These are phyloP conservation scores for Papilio polytes DNA, from an alignment of 1,140 invertebrate species.

Conservation along the genomic window DNA sequence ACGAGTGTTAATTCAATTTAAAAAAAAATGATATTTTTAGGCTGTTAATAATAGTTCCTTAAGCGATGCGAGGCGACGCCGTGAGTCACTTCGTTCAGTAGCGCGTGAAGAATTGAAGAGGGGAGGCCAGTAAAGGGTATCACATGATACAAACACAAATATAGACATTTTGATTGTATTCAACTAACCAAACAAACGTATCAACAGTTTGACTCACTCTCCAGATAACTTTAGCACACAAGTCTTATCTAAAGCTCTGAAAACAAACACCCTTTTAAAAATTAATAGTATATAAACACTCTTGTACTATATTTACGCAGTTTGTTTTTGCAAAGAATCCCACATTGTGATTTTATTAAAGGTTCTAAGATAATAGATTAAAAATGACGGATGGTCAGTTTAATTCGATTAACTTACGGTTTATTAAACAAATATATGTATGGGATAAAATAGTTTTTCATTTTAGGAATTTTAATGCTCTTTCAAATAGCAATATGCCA, in stretches of 20 bases:
- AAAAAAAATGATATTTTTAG: constrained; percentile 34
- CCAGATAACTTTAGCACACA: constrained; percentile 21
- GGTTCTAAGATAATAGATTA: neutral
- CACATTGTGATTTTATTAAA: neutral
- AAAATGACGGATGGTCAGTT: neutral
- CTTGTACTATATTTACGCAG: neutral
- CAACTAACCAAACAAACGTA: constrained; percentile 36
- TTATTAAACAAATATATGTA: neutral
- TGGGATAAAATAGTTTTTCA: neutral
- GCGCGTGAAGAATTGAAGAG: constrained; percentile 63
- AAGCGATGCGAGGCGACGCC: constrained; percentile 56
- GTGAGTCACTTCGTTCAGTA: constrained; percentile 67
- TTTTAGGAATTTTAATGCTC: neutral
- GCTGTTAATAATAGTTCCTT: constrained; percentile 43
- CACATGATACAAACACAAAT: constrained; percentile 38
- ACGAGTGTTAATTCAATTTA: constrained; percentile 32
- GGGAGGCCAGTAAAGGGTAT: constrained; percentile 70
- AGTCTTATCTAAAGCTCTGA: neutral
- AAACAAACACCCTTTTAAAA: constrained; percentile 16
- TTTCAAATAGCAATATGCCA: neutral
- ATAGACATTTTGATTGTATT: constrained; percentile 42
- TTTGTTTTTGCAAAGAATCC: neutral
- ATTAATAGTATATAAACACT: neutral
- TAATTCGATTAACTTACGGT: neutral
- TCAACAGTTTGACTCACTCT: constrained; percentile 35